phyloP scores from a whole-genome alignment of 2,888 invertebrate species.

The Pseudoips prasinana region DNA sequence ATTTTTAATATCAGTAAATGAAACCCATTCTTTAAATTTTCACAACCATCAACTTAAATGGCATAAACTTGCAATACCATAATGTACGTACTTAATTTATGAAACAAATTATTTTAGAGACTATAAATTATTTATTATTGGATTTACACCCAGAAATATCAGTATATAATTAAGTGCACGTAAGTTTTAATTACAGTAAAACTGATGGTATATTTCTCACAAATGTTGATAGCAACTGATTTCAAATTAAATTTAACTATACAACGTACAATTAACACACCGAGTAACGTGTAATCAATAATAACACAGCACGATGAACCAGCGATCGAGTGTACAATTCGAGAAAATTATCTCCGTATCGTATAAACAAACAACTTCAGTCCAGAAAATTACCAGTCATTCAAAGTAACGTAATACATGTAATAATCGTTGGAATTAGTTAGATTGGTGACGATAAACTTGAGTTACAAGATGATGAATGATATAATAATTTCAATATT shows the following conservation, averaged over 20 bases:
- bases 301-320: conserved; percentile 59
- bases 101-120: too few relatives aligned
- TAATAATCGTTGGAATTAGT: conserved; percentile 73
- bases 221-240: conserved; percentile 45
- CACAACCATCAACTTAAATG: too few relatives aligned
- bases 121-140: conserved; percentile 30
- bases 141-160: conserved; percentile 32
- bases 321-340: conserved; percentile 55
- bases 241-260: conserved; percentile 62
- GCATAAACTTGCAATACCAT: too few relatives aligned
- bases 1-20: too few relatives aligned
- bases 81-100: too few relatives aligned
- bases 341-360: conserved; percentile 60
- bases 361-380: conserved; percentile 68
- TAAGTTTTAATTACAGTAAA: conserved; percentile 41
- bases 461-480: conserved; percentile 64
- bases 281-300: conserved; percentile 71
- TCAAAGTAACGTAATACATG: conserved; percentile 72
- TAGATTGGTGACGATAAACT: conserved; percentile 71
- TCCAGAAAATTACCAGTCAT: conserved; percentile 64
- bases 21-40: too few relatives aligned
- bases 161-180: conserved; percentile 31
- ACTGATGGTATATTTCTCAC: conserved; percentile 31
- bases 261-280: conserved; percentile 71
- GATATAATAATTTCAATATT: conserved; percentile 73